Base-by-base conservation (phyloP, 2,888 invertebrate species). In the Portevinia maculata region DNA sequence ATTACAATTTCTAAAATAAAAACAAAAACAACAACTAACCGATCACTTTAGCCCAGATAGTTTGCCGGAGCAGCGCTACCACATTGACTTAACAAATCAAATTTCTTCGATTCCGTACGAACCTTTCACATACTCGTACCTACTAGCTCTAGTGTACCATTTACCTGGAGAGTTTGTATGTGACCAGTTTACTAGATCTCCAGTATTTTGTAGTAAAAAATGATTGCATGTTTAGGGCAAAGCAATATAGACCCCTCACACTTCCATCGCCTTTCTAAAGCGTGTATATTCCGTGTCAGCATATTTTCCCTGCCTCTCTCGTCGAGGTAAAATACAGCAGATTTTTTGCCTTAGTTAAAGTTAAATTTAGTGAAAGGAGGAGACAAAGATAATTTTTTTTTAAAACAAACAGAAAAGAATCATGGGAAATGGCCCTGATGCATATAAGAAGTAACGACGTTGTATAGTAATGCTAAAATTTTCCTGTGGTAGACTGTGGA, bases 151-250 rank as follows among this genome's bases (percentile, higher is more conserved):
- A 57, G 17, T 32, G 24, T 32, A 46, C 24, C 32, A 52, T 32
- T 59, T 34, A 9, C 11, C 24, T 28, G 6, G 34, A 15, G 53
- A 52, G 39, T 34, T 17, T 32, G 57, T 64, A 21, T 65, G 53
- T 53, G 65, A 67, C 75, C 67, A 67, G 57, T 46, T 69, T 60
- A 60, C 69, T 39, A 60, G 50, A 76, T 55, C 62, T 46, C 19
- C 60, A 48, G 46, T 55, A 69, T 69, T 39, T 60, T 28, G 60
- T 11, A 30, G 59, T 19, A 30, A 44, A 53, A 69, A 62, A 48
- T 46, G 62, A 55, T 76, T 69, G 76, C 55, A 70, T 76, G 76
- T 76, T 69, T 69, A 76, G 69, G 69, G 62, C 76, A 69, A 48
- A 46, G 37, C 57, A 57, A 50, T 65, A 74, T 59, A 32, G 59